Percentiles rank a stretch among this genome's conserved stretches.
These are phyloP conservation scores for Orthonyx spaldingii DNA, from an alignment of 2,113 vertebrate species.

Conservation along the genomic window DNA sequence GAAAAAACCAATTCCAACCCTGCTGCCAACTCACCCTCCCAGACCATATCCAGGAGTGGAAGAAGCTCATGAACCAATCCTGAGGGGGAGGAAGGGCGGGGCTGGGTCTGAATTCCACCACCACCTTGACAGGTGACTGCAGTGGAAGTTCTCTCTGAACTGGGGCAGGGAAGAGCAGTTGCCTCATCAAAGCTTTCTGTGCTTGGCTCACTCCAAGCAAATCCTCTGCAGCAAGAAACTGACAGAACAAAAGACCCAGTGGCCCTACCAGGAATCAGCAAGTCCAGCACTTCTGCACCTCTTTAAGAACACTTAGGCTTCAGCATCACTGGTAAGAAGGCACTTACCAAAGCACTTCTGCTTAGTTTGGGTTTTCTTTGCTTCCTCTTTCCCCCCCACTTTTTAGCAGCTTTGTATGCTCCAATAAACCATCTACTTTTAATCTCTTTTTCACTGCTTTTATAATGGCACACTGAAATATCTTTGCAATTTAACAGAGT, in stretches of 20 bases:
- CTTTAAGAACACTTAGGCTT: not conserved
- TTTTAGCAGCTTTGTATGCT: not conserved
- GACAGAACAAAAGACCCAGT: not conserved
- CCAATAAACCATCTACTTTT: not conserved
- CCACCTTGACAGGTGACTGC: not conserved
- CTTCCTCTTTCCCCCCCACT: fast-evolving
- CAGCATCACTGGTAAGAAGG: not conserved
- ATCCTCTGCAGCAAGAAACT: not conserved
- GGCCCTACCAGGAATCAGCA: not conserved
- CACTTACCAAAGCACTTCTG: not conserved
- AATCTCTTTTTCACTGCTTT: conserved; percentile 11
- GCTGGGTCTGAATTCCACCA: not conserved
- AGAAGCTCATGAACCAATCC: not conserved
- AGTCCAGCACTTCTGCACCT: not conserved
- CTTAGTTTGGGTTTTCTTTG: not conserved
- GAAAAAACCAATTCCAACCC: not conserved
- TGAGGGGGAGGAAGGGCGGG: not conserved
- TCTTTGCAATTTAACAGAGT: conserved; percentile 10
- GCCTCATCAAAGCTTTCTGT: not conserved
- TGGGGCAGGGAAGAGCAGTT: not conserved
- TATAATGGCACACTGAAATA: not conserved
- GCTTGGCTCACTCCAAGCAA: not conserved
- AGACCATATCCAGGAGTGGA: not conserved
- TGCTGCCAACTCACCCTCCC: fast-evolving
- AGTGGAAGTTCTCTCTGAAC: not conserved